A percentile compares a stretch with the other conserved stretches of the same genome.
phyloP scores from a whole-genome alignment of 2,888 invertebrate species.

The Apamea sordens region DNA sequence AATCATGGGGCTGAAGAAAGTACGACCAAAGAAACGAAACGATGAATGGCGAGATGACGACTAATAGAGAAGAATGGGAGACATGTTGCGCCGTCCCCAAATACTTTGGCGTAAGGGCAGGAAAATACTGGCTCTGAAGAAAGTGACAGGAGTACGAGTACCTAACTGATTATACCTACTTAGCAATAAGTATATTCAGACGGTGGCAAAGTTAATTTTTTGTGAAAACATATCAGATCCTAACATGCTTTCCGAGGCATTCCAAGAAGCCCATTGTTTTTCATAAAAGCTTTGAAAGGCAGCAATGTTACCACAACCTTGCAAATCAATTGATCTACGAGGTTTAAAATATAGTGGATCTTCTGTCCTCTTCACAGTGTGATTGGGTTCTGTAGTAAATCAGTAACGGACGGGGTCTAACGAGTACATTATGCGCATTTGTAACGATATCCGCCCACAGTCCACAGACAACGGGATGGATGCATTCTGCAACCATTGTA shows the following conservation, averaged over 20 bases:
- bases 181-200: neutral
- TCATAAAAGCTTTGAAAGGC: neutral
- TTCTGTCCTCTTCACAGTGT: slow-evolving; percentile 27
- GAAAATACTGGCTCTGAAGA: neutral
- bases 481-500: slow-evolving; percentile 62
- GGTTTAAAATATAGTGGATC: slow-evolving; percentile 3
- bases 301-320: neutral
- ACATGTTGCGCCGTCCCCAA: no score
- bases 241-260: neutral
- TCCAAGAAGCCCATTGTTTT: neutral
- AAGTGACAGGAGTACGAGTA: neutral
- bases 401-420: slow-evolving; percentile 63
- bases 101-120: neutral
- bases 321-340: neutral
- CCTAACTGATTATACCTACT: neutral
- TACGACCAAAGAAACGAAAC: neutral
- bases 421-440: slow-evolving; percentile 69
- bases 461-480: slow-evolving; percentile 48
- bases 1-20: neutral
- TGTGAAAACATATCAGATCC: neutral
- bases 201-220: neutral
- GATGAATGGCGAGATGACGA: neutral
- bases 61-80: no score
- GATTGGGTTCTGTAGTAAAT: slow-evolving; percentile 57
- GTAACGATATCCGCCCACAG: slow-evolving; percentile 68